Base-by-base conservation (phyloP, 1,140 invertebrate genomes). In the Scaptodrosophila lebanonensis region DNA sequence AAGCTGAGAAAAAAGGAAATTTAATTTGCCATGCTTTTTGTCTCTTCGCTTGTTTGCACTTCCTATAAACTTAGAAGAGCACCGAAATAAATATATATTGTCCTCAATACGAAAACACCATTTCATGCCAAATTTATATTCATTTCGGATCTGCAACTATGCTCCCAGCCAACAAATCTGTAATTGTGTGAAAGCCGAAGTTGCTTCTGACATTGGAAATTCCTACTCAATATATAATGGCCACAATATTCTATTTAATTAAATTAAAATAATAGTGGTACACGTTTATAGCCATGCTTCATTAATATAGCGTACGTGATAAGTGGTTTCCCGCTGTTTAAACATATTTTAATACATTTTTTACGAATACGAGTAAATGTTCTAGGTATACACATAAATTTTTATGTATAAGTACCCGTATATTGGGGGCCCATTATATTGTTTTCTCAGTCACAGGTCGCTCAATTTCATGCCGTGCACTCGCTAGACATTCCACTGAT, bases 81-180 rank as follows among this genome's bases (percentile, higher is more conserved):
- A 18, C 18, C 22, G 40, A 52, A 38, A 62, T 25, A 62, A 27
- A 47, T 47, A 66, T 50, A 73, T 68, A 67, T 67, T 72, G 67
- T 50, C 53, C 76, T 66, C 56, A 60, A 64, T 70, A 82, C 36
- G 62, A 59, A 64, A 61, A 66, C 54, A 69, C 69, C 66, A 85
- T 85, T 85, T 85, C 83, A 85, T 85, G 83, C 54, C 71, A 85
- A 77, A 85, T 85, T 85, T 85, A 77, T 66, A 82, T 66, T 65
- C 73, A 64, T 76, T 76, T 84, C 68, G 58, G 66, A 56, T 54
- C n/a, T n/a, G n/a, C n/a, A n/a, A n/a, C n/a, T n/a, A n/a, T n/a
- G n/a, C n/a, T n/a, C n/a, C n/a, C n/a, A n/a, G n/a, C n/a, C n/a
- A 25, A 4, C 22, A 25, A 25, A 25, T 4, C 22, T 25, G 22